Evolutionary conservation across 2,113 vertebrate genomes (phyloP).

Genomic region (Alouatta palliata): DNA sequence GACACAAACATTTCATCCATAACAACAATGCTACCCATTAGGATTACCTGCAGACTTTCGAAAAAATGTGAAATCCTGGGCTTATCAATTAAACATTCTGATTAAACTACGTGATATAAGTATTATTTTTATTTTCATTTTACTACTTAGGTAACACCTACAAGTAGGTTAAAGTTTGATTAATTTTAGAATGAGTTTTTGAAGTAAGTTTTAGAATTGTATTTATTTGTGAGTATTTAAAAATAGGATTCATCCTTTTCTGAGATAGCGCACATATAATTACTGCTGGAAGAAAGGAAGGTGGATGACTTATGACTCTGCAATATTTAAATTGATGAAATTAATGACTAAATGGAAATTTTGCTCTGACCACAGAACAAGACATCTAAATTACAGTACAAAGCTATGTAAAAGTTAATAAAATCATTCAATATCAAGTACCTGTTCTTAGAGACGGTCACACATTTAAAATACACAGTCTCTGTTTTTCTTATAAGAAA

Average conservation of each 20-base stretch:
- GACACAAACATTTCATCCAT: neutral
- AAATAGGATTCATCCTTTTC: neutral
- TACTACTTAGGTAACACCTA: neutral
- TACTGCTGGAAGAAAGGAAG: neutral
- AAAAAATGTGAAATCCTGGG: neutral
- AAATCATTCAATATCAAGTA: neutral
- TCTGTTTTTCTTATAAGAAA: neutral
- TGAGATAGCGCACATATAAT: neutral
- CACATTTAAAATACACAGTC: conserved; percentile 20
- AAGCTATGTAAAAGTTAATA: neutral
- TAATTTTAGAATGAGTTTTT: neutral
- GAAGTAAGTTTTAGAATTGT: neutral
- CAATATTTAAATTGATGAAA: neutral
- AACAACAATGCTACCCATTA: neutral
- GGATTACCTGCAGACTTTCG: neutral
- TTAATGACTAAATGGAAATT: neutral
- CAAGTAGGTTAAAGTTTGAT: neutral
- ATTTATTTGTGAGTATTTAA: neutral
- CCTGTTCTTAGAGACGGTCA: neutral
- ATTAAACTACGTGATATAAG: neutral
- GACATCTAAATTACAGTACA: conserved; percentile 28
- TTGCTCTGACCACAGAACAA: neutral
- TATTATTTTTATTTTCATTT: neutral
- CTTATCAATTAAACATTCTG: neutral
- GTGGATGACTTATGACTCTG: neutral